phyloP scores from a whole-genome alignment of 2,797 vertebrate species.

The Tachyglossus aculeatus region DNA sequence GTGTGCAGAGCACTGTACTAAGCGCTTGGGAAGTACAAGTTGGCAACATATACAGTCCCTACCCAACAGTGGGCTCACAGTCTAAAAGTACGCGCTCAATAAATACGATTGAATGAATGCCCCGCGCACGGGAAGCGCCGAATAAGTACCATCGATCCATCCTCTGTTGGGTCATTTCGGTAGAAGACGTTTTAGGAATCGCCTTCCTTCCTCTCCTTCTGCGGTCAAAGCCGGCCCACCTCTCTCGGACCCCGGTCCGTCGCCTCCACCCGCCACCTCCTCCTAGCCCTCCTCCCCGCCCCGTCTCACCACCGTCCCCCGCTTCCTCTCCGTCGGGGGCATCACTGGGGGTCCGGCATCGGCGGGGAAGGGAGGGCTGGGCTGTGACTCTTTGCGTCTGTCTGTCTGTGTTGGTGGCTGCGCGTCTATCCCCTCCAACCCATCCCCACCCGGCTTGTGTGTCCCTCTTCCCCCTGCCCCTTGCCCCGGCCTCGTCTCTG shows the following conservation, averaged over 20 bases:
- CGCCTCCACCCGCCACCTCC: neutral
- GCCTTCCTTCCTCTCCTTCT: constrained; percentile 50
- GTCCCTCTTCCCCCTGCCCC: constrained; percentile 53
- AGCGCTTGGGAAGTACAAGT: too few relatives aligned
- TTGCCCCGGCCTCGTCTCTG: constrained; percentile 77
- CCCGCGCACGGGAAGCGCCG: too few relatives aligned
- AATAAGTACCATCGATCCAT: too few relatives aligned
- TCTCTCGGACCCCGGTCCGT: constrained; percentile 32
- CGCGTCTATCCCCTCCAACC: constrained; percentile 40
- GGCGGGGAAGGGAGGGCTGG: too few relatives aligned
- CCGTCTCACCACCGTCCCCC: constrained; percentile 29
- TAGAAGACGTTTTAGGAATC: constrained; percentile 54
- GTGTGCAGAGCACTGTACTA: too few relatives aligned
- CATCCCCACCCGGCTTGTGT: constrained; percentile 7
- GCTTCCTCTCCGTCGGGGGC: constrained; percentile 14
- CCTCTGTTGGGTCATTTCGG: too few relatives aligned
- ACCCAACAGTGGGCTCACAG: too few relatives aligned
- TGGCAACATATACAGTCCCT: too few relatives aligned
- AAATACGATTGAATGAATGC: too few relatives aligned
- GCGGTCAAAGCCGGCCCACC: constrained; percentile 52
- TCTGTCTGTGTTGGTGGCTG: constrained; percentile 20
- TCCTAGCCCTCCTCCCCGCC: neutral
- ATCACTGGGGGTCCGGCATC: too few relatives aligned
- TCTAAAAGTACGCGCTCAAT: too few relatives aligned
- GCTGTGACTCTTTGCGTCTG: neutral